Evolutionary conservation across 2,797 vertebrate species (phyloP).

Genomic region (Hozukius guyotensis): DNA sequence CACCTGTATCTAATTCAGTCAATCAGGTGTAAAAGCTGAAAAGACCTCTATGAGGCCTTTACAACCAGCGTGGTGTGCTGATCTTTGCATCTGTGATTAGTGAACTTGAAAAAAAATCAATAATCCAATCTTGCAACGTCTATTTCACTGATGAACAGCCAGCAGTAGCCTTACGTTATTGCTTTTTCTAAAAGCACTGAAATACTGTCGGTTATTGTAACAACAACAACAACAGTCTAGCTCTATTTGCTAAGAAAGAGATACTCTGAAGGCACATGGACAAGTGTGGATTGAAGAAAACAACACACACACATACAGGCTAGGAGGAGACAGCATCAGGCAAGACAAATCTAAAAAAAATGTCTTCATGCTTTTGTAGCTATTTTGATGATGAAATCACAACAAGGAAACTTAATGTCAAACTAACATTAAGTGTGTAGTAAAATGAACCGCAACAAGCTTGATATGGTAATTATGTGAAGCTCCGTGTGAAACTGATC

Average conservation of each 20-base stretch:
- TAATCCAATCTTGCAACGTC: background rate
- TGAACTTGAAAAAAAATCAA: background rate
- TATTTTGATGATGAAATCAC: background rate
- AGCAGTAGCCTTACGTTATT: background rate
- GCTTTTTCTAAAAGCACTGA: background rate
- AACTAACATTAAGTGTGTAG: background rate
- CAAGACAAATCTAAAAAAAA: background rate
- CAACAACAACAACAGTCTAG: background rate
- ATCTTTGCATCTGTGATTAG: background rate
- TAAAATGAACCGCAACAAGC: background rate
- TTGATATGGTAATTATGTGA: background rate
- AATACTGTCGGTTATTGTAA: background rate
- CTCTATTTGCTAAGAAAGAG: background rate
- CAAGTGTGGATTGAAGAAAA: background rate
- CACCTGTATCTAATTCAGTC: background rate
- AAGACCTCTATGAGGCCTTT: background rate
- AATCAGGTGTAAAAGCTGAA: background rate
- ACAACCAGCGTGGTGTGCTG: background rate
- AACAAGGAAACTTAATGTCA: background rate
- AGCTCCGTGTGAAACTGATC: background rate
- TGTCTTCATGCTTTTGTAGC: background rate
- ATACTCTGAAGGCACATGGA: background rate
- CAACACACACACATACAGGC: background rate
- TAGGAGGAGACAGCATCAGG: too few relatives aligned
- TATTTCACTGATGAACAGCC: background rate